Conservation (phyloP, 2,113 vertebrate genomes). For the Grammomys surdaster region DNA sequence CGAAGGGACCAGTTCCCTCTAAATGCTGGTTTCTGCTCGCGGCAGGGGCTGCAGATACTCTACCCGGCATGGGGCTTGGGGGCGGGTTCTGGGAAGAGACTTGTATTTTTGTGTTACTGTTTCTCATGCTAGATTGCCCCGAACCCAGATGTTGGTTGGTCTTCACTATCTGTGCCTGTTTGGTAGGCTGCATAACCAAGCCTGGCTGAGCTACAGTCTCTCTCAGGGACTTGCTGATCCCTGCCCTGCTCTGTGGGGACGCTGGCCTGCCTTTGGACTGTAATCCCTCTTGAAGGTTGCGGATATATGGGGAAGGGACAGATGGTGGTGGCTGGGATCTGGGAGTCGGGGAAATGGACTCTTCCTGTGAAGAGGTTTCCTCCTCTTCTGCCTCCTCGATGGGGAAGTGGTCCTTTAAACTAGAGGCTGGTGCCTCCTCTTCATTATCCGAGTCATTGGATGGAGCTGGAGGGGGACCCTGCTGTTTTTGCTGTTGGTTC, state of each 20-base stretch:
- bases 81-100: conserved; percentile 88
- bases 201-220: conserved; percentile 91
- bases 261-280: conserved; percentile 86
- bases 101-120: conserved; percentile 85
- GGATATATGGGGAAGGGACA: conserved; percentile 84
- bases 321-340: conserved; percentile 85
- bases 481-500: conserved; percentile 90
- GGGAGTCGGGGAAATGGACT: conserved; percentile 77
- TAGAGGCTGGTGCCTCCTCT: conserved; percentile 84
- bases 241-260: conserved; percentile 88
- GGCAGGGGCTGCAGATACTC: conserved; percentile 81
- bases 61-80: conserved; percentile 91
- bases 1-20: conserved; percentile 70
- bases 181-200: conserved; percentile 92
- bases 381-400: conserved; percentile 86
- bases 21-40: conserved; percentile 71
- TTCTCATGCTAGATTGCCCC: conserved; percentile 83
- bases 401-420: conserved; percentile 79
- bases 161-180: conserved; percentile 98
- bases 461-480: conserved; percentile 80
- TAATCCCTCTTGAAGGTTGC: conserved; percentile 87
- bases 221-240: conserved; percentile 83
- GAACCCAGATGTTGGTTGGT: conserved; percentile 95
- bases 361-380: conserved; percentile 72
- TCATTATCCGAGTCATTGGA: conserved; percentile 91